phyloP scores from a whole-genome alignment of 2,797 vertebrate species.

The Falco peregrinus region DNA sequence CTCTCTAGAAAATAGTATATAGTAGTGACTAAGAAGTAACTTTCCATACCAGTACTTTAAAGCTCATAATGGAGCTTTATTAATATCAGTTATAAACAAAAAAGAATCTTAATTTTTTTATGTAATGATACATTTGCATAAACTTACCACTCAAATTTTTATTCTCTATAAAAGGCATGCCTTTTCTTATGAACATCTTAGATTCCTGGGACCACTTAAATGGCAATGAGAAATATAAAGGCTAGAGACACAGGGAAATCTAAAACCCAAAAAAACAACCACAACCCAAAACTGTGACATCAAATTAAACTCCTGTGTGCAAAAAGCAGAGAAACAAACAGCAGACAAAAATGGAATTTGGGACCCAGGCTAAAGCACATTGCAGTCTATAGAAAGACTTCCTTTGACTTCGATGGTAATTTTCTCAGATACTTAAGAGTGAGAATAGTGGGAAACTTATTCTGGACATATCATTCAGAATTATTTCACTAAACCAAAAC shows the following conservation, averaged over 20 bases:
- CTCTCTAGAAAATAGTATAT: constrained; percentile 6
- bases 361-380: neutral
- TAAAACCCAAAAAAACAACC: neutral
- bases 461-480: neutral
- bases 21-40: neutral
- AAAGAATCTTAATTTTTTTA: neutral
- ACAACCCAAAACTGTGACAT: neutral
- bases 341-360: neutral
- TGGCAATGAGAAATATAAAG: constrained; percentile 19
- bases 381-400: neutral
- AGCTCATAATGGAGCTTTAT: constrained; percentile 48
- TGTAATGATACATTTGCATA: constrained; percentile 28
- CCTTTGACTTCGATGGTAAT: neutral
- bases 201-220: constrained; percentile 25
- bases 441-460: neutral
- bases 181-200: constrained; percentile 36
- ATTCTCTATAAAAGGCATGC: constrained; percentile 25
- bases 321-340: neutral
- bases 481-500: neutral
- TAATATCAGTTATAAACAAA: constrained; percentile 41
- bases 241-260: neutral
- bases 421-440: neutral
- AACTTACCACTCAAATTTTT: constrained; percentile 25
- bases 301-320: neutral
- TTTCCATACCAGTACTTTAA: constrained; percentile 43